These are phyloP conservation scores for Teinopalpus imperialis DNA, from an alignment of 2,888 invertebrate species.

Conservation along the genomic window DNA sequence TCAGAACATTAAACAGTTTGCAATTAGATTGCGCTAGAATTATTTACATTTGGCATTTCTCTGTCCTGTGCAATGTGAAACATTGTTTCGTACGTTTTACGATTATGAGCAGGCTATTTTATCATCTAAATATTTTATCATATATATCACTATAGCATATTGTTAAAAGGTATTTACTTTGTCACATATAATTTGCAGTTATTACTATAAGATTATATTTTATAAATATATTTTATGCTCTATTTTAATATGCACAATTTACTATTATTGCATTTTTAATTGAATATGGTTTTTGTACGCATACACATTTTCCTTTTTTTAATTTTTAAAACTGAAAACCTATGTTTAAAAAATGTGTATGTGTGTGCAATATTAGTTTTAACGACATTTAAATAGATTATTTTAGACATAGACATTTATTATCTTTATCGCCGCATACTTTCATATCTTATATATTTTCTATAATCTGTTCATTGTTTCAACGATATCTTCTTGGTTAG, in stretches of 20 bases:
- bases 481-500: slow-evolving; percentile 58
- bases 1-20: slow-evolving; percentile 48
- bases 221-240: slow-evolving; percentile 77
- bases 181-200: slow-evolving; percentile 73
- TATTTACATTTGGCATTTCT: slow-evolving; percentile 49
- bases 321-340: slow-evolving; percentile 56
- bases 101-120: slow-evolving; percentile 37
- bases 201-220: slow-evolving; percentile 72
- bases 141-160: slow-evolving; percentile 54
- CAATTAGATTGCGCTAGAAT: slow-evolving; percentile 79
- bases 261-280: slow-evolving; percentile 74
- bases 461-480: slow-evolving; percentile 55
- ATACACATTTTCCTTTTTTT: slow-evolving; percentile 66
- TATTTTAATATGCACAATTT: slow-evolving; percentile 78
- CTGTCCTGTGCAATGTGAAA: slow-evolving; percentile 59
- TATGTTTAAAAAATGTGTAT: slow-evolving; percentile 75
- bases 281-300: slow-evolving; percentile 73
- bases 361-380: slow-evolving; percentile 82
- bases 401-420: slow-evolving; percentile 55
- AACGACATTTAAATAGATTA: slow-evolving; percentile 63
- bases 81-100: slow-evolving; percentile 60
- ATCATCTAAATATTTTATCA: slow-evolving; percentile 36
- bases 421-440: slow-evolving; percentile 48
- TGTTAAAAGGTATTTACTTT: slow-evolving; percentile 58
- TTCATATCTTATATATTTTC: slow-evolving; percentile 66